A percentile compares a stretch with the other conserved stretches of the same genome.
Conservation (phyloP, 2,113 vertebrate genomes). For the Riparia riparia region DNA sequence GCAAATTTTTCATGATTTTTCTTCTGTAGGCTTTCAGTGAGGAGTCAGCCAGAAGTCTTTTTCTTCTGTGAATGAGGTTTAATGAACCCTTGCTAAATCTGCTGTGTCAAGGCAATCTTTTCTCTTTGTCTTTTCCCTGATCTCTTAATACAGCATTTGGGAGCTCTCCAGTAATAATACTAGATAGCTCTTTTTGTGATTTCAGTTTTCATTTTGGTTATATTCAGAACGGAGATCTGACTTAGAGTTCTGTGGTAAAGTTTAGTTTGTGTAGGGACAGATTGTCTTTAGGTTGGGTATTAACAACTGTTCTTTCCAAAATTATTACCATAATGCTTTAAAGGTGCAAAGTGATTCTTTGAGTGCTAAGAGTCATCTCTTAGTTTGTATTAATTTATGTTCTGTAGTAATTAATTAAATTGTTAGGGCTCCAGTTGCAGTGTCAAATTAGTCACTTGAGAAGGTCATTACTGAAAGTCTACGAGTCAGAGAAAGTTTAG, state of each 20-base stretch:
- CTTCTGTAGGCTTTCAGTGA: neutral
- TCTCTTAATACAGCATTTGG: neutral
- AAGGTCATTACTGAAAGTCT: neutral
- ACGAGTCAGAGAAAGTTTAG: neutral
- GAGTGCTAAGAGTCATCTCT: neutral
- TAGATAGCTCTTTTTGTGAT: neutral
- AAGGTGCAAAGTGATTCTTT: neutral
- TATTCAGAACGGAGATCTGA: neutral
- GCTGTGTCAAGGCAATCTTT: neutral
- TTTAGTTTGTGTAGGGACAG: neutral
- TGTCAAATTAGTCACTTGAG: neutral
- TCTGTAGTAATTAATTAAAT: neutral
- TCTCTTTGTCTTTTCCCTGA: neutral
- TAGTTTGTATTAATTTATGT: neutral
- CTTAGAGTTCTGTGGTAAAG: neutral
- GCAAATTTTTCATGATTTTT: neutral
- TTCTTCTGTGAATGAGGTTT: neutral
- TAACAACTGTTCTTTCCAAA: neutral
- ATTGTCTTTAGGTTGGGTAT: neutral
- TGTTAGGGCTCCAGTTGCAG: fast-evolving
- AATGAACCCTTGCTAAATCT: neutral
- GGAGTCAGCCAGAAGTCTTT: neutral
- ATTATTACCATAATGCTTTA: neutral
- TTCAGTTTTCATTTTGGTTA: neutral
- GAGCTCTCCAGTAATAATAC: neutral